Evolutionary conservation across 2,113 vertebrate genomes (phyloP), one percentile per base, ranked within the genome.

Genomic region (Spermophilus dauricus): DNA sequence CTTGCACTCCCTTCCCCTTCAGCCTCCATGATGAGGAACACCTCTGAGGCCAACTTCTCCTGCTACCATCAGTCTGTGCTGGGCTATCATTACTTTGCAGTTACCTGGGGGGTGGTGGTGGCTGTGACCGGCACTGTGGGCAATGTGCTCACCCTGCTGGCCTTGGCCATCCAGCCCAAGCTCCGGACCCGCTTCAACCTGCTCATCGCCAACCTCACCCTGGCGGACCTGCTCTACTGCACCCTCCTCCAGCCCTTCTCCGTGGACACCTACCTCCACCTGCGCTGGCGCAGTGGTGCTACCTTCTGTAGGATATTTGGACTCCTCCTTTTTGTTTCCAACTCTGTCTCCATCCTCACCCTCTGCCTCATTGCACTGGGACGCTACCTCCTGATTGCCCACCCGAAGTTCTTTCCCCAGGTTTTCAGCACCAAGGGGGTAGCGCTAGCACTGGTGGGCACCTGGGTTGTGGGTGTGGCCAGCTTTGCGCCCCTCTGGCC

Each of bases 311-410:
- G 98, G 0, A 37, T 98, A 94, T 99, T 99, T 9, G 99, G 99
- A 51, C 95, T 99, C 78, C 98, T 99, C 45, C 99, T 99, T 83
- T 99, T 99, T 96, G 95, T 99, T 80, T 99, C 99, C 96, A 99
- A 99, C 98, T 98, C 99, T 0, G 99, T 99, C 53, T 99, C 99
- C 89, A 99, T 99, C 92, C 98, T 99, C 76, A 99, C 99, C 17
- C 98, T 99, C 61, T 99, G 99, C 86, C 98, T 99, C 73, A 98
- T 99, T 2, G 99, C 99, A 3, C 70, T 98, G 51, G 99, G 99
- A 81, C 98, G 99, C 75, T 99, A 99, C 88, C 97, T 99, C 73
- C 98, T 99, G 95, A 99, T 99, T 1, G 97, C 99, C 45, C 99
- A 98, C 76, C 98, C 98, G 14, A 96, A 97, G 4, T 61, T 98